Evolutionary conservation across 2,888 invertebrate species (phyloP), one percentile per base, ranked within the genome.

Genomic region (Pherbina coryleti): DNA sequence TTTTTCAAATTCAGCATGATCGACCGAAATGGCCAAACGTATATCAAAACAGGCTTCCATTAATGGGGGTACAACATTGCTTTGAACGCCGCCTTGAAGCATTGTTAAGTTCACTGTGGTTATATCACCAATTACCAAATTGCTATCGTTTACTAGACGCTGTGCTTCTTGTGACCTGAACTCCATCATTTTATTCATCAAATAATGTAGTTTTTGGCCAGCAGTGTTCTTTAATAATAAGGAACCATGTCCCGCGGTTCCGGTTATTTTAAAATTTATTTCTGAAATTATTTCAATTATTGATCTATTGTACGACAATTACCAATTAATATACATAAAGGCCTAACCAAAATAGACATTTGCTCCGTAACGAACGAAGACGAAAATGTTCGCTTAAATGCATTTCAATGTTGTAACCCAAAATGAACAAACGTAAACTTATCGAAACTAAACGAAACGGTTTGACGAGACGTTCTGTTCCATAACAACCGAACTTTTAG

Each of bases 211-310:
- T 89, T 96, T 95, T 87, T 94, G 93, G 0, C 93, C 95, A 14
- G 95, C 95, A 1, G 94, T 95, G 78, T 93, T 92, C 60, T 93
- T 90, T 5, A 91, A 84, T 67, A 96, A 90, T n/a, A 93, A 86
- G 0, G 95, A 94, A 0, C 95, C 96, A 87, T 97, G 97, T 0
- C 95, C 96, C 0, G 96, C 93, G 17, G 91, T 90, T 0, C 96
- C 96, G 11, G 89, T 90, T 82, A 94, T 93, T 19, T 92, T 92
- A 0, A 95, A 91, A 78, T 90, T 90, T 9, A 34, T 8, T 7
- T 49, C 28, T 72, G 22, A 57, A 53, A 76, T 62, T 37, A 44
- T 11, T 44, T 44, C 11, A 44, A 44, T 11, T 3, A 44, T 11
- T 11, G 11, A 44, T 44, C 44, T 44, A 8, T 37, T 3, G 37